phyloP scores from a whole-genome alignment of 2,888 invertebrate species.

The Helleia helle region DNA sequence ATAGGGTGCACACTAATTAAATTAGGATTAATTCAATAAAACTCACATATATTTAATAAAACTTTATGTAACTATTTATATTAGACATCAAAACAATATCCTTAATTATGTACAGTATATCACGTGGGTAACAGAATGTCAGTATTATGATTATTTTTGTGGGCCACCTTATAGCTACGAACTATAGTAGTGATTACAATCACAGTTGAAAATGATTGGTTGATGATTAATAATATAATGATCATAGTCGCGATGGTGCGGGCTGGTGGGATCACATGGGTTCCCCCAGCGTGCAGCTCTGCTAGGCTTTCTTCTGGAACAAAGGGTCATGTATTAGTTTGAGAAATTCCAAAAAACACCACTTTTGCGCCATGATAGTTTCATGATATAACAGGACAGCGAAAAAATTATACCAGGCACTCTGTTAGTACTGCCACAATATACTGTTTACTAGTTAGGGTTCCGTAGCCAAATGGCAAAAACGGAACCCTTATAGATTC shows the following conservation, averaged over 20 bases:
- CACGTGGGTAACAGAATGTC: slow-evolving; percentile 48
- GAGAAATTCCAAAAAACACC: too few relatives aligned
- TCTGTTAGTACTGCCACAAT: too few relatives aligned
- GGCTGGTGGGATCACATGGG: slow-evolving; percentile 36
- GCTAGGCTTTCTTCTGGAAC: slow-evolving; percentile 71
- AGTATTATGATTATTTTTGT: not conserved
- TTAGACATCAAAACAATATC: slow-evolving; percentile 36
- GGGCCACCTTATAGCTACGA: not conserved
- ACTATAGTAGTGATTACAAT: not conserved
- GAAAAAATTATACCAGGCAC: too few relatives aligned
- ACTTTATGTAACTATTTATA: slow-evolving; percentile 59
- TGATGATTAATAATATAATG: slow-evolving; percentile 28
- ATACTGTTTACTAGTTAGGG: too few relatives aligned
- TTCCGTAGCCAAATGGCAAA: too few relatives aligned
- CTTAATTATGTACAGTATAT: slow-evolving; percentile 34
- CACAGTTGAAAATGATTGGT: slow-evolving; percentile 33
- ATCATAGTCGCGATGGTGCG: slow-evolving; percentile 33
- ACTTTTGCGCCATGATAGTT: too few relatives aligned
- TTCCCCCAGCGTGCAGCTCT: slow-evolving; percentile 55
- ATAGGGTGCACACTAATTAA: too few relatives aligned
- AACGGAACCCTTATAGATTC: too few relatives aligned
- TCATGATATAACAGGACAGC: too few relatives aligned
- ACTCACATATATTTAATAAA: slow-evolving; percentile 35
- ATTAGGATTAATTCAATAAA: not conserved
- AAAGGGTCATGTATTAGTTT: slow-evolving; percentile 28